Evolutionary conservation across 2,797 vertebrate species (phyloP), one percentile per base, ranked within the genome.

Genomic region (Setipinna tenuifilis): DNA sequence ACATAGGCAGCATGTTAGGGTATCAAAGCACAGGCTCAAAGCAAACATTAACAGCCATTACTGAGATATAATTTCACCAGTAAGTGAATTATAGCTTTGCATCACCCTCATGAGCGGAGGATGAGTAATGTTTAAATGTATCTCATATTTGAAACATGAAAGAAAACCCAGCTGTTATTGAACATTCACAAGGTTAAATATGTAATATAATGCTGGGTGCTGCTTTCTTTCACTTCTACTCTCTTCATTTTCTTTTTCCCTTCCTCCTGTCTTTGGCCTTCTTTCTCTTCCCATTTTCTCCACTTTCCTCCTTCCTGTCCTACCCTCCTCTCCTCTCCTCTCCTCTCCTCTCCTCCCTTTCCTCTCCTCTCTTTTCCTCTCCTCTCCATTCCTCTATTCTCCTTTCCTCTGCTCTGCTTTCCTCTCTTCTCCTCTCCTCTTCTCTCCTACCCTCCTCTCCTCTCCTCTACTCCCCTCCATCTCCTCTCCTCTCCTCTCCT

Each of bases 31-130:
- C 71, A 41, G 12, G 6, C 17, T 41, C 35, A 44, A 41, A 78
- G 71, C 71, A 78, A 78, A 78, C 71, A 78, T 41, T 44, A 9
- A 78, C 19, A 44, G 35, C 71, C 71, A 78, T 44, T 78, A 44
- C 9, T 41, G 25, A 78, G 71, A 41, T 78, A 41, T 44, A 35
- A 78, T 78, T 78, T 78, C 35, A 78, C 19, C 31, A 19, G 71
- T 78, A 78, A 78, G 71, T 78, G 71, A 44, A 78, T 78, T 41
- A 44, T 35, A 41, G 31, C 17, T 78, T 78, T 44, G 41, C 7
- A 31, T 71, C 31, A 31, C 65, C 5, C 14, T 31, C 65, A 35
- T 14, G 12, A 17, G 12, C 17, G 6, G 35, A 78, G 71, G 35
- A 78, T 61, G 9, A 41, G 31, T 16, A 61, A 65, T 65, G 61